Evolutionary conservation across 2,113 vertebrate species (phyloP).

Genomic region (Microtus pennsylvanicus): DNA sequence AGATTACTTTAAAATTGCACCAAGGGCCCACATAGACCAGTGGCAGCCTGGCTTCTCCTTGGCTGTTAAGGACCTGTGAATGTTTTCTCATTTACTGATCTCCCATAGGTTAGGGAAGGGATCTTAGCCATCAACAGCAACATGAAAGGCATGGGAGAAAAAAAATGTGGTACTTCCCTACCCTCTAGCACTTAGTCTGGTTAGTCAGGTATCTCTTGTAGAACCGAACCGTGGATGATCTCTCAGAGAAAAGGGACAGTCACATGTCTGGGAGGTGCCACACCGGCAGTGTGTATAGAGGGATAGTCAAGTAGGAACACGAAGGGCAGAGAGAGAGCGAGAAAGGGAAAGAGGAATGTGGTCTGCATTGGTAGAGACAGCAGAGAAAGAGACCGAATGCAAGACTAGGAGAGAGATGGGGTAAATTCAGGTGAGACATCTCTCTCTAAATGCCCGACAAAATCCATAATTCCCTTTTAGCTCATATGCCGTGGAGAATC

Average conservation of each 20-base stretch:
- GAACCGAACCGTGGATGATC: not conserved
- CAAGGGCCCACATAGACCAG: not conserved
- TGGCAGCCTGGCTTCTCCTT: not conserved
- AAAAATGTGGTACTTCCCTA: not conserved
- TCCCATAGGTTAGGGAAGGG: not conserved
- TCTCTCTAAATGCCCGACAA: not conserved
- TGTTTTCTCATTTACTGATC: conserved; percentile 53
- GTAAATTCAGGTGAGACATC: not conserved
- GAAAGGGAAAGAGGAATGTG: not conserved
- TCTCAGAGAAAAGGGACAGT: not conserved
- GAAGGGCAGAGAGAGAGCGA: not conserved
- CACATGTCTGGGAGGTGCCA: conserved; percentile 14
- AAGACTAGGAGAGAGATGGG: not conserved
- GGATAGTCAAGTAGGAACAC: not conserved
- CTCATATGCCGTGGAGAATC: not conserved
- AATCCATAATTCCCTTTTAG: not conserved
- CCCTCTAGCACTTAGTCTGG: not conserved
- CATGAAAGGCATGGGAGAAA: not conserved
- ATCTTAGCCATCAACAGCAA: not conserved
- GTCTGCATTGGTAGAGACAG: not conserved
- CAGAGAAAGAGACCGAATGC: not conserved
- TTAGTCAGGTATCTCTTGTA: not conserved
- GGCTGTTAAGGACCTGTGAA: not conserved
- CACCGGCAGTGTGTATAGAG: not conserved
- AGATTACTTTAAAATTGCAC: not conserved